These are phyloP conservation scores for Spinibarbus caldwelli DNA, from an alignment of 2,797 vertebrate genomes.

Conservation along the genomic window DNA sequence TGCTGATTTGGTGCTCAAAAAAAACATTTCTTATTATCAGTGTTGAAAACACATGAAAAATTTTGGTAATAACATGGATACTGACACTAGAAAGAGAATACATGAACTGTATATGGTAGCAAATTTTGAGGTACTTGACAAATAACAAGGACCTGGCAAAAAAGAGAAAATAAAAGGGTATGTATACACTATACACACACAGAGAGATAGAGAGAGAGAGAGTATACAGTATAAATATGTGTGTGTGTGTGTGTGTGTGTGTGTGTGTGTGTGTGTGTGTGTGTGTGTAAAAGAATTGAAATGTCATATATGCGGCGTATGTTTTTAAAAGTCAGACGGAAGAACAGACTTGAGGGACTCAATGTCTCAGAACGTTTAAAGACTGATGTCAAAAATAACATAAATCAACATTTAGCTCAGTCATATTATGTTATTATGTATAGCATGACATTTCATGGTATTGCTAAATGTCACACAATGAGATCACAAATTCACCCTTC, in stretches of 20 bases:
- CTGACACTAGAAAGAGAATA: neutral
- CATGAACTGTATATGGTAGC: neutral
- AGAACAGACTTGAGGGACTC: neutral
- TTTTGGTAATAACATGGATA: neutral
- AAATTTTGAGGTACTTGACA: neutral
- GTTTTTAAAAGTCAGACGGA: neutral
- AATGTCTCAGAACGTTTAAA: neutral
- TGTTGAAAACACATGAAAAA: neutral
- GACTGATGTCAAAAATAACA: neutral
- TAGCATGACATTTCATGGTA: conserved; percentile 8
- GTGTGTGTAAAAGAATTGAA: neutral
- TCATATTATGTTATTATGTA: neutral
- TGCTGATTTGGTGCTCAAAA: neutral
- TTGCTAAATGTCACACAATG: conserved; percentile 41
- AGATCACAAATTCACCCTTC: conserved; percentile 38
- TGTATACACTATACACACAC: neutral
- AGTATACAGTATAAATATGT: neutral
- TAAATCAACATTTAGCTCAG: neutral
- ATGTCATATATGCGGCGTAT: neutral
- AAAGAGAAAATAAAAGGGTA: neutral
- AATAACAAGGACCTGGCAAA: neutral
- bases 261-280: too few relatives aligned
- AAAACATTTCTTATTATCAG: neutral
- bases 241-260: neutral
- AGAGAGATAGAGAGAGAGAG: neutral